Evolutionary conservation across 1,140 invertebrate genomes (phyloP), one percentile per base, ranked within the genome.

Genomic region (Drosophila nigrodunni): DNA sequence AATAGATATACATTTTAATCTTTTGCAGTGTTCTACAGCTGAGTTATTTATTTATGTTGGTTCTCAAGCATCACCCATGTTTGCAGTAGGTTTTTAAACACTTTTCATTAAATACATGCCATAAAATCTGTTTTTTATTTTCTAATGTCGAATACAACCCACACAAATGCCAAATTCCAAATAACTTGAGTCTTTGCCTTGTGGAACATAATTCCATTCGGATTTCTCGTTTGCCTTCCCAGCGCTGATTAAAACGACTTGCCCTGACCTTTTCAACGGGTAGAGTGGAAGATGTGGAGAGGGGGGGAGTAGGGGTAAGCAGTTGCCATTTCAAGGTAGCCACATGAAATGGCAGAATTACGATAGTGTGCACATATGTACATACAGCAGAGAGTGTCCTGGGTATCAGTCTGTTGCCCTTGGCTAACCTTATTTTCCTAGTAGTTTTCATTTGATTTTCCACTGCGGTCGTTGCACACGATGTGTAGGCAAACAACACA

Each of bases 321-420:
- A 49, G 18, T 49, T 18, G 52, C 21, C 61, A 66, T 72, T 66
- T 72, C 55, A 44, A 72, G 70, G 54, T 59, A 49, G 59, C 50
- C 25, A 64, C 18, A 83, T 78, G 78, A 87, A 87, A 67, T 54
- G 50, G 13, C 78, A 82, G 77, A 77, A 78, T 85, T 86, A 86
- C 64, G 74, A 66, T 74, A 49, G 39, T 21, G 37, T 52, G 15
- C 25, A 30, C 25, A 30, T 5, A n/a, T n/a, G n/a, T n/a, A 30
- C 25, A 30, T 6, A 30, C 25, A 68, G 41, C 54, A 18, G 0
- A 18, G 8, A 21, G 18, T 18, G 44, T 44, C 46, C 61, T 58
- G 64, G 62, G 70, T 73, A 65, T 73, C 70, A 73, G 70, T 59
- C 46, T 67, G 64, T 37, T 73, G 62, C 54, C 62, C 70, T 67